phyloP scores from a whole-genome alignment of 2,797 vertebrate genomes.

The Lateolabrax maculatus region DNA sequence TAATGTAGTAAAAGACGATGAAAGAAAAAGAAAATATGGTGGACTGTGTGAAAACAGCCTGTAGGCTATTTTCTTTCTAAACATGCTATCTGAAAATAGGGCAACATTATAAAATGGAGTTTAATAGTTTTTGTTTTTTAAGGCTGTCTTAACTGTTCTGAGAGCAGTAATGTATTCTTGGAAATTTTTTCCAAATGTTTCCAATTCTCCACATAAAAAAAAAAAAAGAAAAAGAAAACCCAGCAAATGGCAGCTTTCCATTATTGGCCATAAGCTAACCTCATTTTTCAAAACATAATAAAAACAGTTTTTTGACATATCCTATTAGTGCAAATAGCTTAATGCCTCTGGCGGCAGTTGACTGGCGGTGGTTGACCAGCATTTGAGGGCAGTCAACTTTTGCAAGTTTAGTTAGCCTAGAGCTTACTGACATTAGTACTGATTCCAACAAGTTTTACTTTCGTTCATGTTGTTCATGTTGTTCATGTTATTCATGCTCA shows the following conservation, averaged over 20 bases:
- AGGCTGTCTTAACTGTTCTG: conserved; percentile 8
- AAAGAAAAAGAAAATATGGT: background rate
- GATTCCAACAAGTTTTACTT: too few relatives aligned
- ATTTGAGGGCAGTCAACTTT: too few relatives aligned
- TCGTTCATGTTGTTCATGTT: too few relatives aligned
- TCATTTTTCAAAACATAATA: background rate
- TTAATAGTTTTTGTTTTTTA: background rate
- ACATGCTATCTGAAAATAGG: background rate
- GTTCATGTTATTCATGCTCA: too few relatives aligned
- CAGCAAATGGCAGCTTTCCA: conserved; percentile 10
- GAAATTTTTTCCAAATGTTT: conserved; percentile 16
- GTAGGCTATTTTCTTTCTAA: background rate
- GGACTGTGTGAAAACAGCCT: background rate
- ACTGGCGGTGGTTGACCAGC: too few relatives aligned
- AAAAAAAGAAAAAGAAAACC: background rate
- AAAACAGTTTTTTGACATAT: too few relatives aligned
- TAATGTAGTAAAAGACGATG: background rate
- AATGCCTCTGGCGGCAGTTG: too few relatives aligned
- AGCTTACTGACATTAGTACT: too few relatives aligned
- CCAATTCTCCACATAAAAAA: too few relatives aligned
- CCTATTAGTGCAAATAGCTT: too few relatives aligned
- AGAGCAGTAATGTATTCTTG: background rate
- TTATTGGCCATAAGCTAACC: background rate
- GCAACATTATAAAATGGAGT: background rate
- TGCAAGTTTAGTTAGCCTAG: too few relatives aligned